Evolutionary conservation across 2,888 invertebrate species (phyloP), one percentile per base, ranked within the genome.

Genomic region (Uloborus plumipes): DNA sequence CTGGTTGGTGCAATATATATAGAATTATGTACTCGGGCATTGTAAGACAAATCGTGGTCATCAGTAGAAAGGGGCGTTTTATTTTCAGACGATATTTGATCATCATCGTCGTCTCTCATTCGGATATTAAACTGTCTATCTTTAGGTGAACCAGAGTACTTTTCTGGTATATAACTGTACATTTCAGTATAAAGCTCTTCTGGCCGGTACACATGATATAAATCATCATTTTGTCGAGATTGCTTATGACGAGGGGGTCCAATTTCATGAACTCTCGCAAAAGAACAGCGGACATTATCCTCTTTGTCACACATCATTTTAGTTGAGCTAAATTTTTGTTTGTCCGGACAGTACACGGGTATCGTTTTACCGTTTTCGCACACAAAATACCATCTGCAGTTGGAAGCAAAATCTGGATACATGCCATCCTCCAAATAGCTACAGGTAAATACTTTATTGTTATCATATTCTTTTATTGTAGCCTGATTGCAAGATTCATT

Each of bases 351-450:
- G 49, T 84, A 81, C 0, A 76, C 85, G 3, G 65, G 66, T 39
- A 78, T 72, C 1, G 66, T 39, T 16, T 69, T 71, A 6, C 85
- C 85, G 26, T 80, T 77, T 50, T 83, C 77, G 22, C 86, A 86
- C 15, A 85, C 84, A 67, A 74, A 85, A 62, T 85, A 86, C 55
- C 77, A 72, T 18, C 73, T 62, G 22, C 86, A 86, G 13, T 78
- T 51, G 14, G 74, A 70, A 13, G 55, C 61, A 26, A 61, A 70
- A 71, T 85, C 85, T 6, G 85, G 79, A 51, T 85, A 85, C 75
- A 85, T 73, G 11, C 85, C 85, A 53, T 84, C 79, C 15, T 73
- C 73, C 14, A 82, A 51, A 14, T 67, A 16, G 1, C 51, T 64
- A 50, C 86, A 86, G 16, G 73, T 69, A 55, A 85, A 85, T 16